Evolutionary conservation across 1,140 invertebrate species (phyloP).

Genomic region (Anthonomus grandis): DNA sequence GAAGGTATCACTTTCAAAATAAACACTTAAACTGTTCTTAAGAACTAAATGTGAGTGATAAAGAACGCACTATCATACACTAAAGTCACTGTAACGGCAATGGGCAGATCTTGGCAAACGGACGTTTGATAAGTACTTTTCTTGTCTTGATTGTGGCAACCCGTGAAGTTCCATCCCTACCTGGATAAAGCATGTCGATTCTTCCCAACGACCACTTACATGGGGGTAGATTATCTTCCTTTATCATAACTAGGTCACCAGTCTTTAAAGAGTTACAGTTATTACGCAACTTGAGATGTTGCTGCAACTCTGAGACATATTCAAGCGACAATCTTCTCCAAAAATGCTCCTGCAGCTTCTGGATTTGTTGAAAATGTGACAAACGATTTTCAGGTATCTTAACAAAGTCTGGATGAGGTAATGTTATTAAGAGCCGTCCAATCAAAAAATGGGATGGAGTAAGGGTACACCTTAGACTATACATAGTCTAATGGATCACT

Average conservation of each 20-base stretch:
- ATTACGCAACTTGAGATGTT: slow-evolving; percentile 33
- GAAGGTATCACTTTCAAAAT: too few species aligned
- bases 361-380: slow-evolving; percentile 32
- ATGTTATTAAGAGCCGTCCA: slow-evolving; percentile 18
- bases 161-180: slow-evolving; percentile 37
- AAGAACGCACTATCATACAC: too few species aligned
- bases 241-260: slow-evolving; percentile 43
- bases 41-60: too few species aligned
- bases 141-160: too few species aligned
- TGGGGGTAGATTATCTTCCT: slow-evolving; percentile 42
- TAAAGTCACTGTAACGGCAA: too few species aligned
- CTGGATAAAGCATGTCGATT: slow-evolving; percentile 34
- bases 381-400: slow-evolving; percentile 14
- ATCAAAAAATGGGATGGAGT: slow-evolving; percentile 36
- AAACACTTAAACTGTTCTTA: too few species aligned
- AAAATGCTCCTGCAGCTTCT: slow-evolving; percentile 39
- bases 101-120: too few species aligned
- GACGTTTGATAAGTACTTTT: too few species aligned
- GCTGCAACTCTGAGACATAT: slow-evolving; percentile 42
- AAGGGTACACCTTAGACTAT: too few species aligned
- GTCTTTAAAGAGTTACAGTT: slow-evolving; percentile 27
- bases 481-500: slow-evolving; percentile 26
- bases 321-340: slow-evolving; percentile 43
- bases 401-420: background rate
- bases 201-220: slow-evolving; percentile 40